Evolutionary conservation across 2,888 invertebrate species (phyloP), one percentile per base, ranked within the genome.

Genomic region (Aleiodes leptofemur): DNA sequence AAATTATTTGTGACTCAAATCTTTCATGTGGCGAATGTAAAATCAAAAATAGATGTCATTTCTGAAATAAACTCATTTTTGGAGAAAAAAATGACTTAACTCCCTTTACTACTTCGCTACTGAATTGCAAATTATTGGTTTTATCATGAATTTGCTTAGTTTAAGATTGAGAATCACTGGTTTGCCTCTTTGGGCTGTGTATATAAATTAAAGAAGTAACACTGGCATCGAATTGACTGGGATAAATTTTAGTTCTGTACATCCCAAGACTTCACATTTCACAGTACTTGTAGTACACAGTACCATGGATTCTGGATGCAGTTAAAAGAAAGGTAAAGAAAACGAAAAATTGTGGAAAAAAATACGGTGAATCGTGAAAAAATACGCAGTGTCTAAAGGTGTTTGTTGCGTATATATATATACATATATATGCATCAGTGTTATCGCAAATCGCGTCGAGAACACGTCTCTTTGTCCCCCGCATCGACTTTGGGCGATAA

Each of bases 381-480:
- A 43, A 43, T 43, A 43, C 43, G 9, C 9, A 43, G 43, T 56
- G 6, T n/a, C 53, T 64, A 16, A 43, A 66, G 55, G 38, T 73
- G 72, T 38, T 61, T 14, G 55, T 4, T 69, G 38, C 16, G 8
- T 69, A 53, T 69, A 53, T 69, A 55, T 38, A 34, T 3, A 34
- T 34, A 34, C 3, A 34, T 69, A 53, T 69, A 53, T 69, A 55
- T 38, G 38, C 23, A 69, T 55, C 16, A 43, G 34, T 55, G 74
- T 74, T 74, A 74, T 74, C 74, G 66, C 14, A 56, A 56, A 74
- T 74, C 74, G 74, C 71, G 50, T 48, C 55, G 70, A 70, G 61
- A 61, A 74, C 74, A 74, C 55, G 74, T 74, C 74, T 70, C 74
- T 70, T 70, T 74, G 66, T 74, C 61, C 64, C 69, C 31, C 38